Evolutionary conservation across 1,140 invertebrate genomes (phyloP), one percentile per base, ranked within the genome.

Genomic region (Batillaria attramentaria): DNA sequence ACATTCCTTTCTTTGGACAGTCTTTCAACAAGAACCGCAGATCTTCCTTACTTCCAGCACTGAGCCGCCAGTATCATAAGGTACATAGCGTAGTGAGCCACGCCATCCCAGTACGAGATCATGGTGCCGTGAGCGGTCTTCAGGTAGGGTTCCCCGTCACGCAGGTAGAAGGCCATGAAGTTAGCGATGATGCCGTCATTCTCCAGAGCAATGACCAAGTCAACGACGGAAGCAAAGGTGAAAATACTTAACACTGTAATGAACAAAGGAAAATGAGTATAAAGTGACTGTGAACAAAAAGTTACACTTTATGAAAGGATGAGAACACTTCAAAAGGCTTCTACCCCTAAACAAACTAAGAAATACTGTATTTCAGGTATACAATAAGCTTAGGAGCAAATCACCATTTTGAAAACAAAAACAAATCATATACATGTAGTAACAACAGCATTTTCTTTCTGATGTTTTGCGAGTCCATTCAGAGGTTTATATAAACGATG

Each of bases 81-180:
- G 72, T 89, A 90, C 85, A 89, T 85, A 70, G 79, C 82, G 79
- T 86, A 89, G 80, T 90, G 89, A 42, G 82, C 86, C 10, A 84
- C 86, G 3, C 89, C 89, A 81, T 90, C 89, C 88, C 88, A 90
- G 79, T 87, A 90, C 46, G 82, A 86, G 5, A 90, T 89, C 75
- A 87, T 81, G 2, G 87, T 87, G 20, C 89, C 89, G 81, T 90
- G 84, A 8, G 88, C 83, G n/a, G 88, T 89, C 24, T 80, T 81
- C 0, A 90, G 81, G 74, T 90, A 90, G 31, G 88, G 89, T 69
- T 90, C 89, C 6, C 89, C 89, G 39, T 89, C 83, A 28, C 81
- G 74, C 66, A 90, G 69, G 72, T 90, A 90, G 54, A 85, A 86
- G 3, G 81, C 81, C 85, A 89, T 87, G 72, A 90, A 89, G 33